Evolutionary conservation across 2,888 invertebrate species (phyloP), one percentile per base, ranked within the genome.

Genomic region (Hofmannophila pseudospretella): DNA sequence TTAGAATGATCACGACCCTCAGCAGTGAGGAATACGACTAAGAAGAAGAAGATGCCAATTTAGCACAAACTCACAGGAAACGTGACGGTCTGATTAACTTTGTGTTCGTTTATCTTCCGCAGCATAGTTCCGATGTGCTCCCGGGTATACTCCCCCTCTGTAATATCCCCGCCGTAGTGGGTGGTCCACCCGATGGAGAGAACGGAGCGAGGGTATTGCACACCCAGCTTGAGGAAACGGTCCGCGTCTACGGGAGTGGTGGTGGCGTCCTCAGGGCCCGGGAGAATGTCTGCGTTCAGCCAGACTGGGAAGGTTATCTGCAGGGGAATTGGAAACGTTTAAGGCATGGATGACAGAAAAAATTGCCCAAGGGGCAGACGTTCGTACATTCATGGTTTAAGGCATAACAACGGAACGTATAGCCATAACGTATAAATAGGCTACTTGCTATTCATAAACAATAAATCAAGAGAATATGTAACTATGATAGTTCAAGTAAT

Each of bases 181-280:
- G 96, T 96, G 11, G 94, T 96, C 96, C 96, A 96, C 0, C 74
- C 96, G 4, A 95, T 80, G 5, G 96, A 96, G 1, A 96, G 79
- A 0, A 91, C 90, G 0, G 91, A 89, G 10, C 90, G 80, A 0
- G 90, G 88, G 45, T 93, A 91, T 26, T 82, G 72, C 32, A 88
- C 76, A 0, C 88, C 89, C 2, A 89, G 81, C 0, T 67, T 58
- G 14, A 96, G 73, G 73, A 97, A 97, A 40, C 65, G 54, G 2
- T 60, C 66, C 0, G 92, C 77, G 58, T 93, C 89, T 0, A 96
- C 91, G 0, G 94, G 93, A 28, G 58, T 67, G 0, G 81, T 63
- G 8, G 67, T 61, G 2, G 80, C 84, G 5, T 91, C 88, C 0
- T 92, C 89, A 0, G 96, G 96, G 0, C 96, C 96, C 0, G 80